A percentile compares a stretch with the other conserved stretches of the same genome.
Conservation (phyloP, 2,797 vertebrate species). For the Gymnopithys bicolor region DNA sequence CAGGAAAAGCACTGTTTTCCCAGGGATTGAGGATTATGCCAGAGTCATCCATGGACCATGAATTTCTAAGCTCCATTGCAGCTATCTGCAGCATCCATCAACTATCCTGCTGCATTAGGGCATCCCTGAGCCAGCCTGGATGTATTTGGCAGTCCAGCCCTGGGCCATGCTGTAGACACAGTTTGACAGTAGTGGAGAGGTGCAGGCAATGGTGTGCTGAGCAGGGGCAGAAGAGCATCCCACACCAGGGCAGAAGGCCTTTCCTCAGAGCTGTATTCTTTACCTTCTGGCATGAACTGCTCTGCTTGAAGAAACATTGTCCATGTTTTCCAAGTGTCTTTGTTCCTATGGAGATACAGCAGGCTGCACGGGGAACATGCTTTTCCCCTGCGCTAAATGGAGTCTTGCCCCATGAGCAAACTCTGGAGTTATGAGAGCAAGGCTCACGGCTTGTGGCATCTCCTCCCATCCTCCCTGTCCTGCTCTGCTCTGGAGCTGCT, state of each 20-base stretch:
- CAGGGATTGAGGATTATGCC: neutral
- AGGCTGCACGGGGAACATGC: neutral
- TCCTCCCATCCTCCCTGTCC: neutral
- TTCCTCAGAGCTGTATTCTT: neutral
- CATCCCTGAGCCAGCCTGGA: neutral
- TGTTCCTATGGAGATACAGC: neutral
- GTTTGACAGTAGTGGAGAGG: neutral
- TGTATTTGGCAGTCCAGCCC: neutral
- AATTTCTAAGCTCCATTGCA: neutral
- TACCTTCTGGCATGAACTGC: neutral
- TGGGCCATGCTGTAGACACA: fast-evolving
- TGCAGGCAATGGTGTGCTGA: neutral
- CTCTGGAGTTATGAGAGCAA: neutral
- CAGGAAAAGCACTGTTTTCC: neutral
- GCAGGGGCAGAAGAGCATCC: neutral
- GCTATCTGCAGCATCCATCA: neutral
- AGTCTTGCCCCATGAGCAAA: neutral
- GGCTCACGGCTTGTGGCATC: neutral
- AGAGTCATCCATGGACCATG: fast-evolving
- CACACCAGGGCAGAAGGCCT: neutral
- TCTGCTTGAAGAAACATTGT: neutral
- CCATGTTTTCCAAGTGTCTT: neutral
- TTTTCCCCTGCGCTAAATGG: neutral
- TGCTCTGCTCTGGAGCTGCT: neutral
- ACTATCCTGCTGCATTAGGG: neutral